phyloP scores from a whole-genome alignment of 2,113 vertebrate species.

The Chaetura pelagica region DNA sequence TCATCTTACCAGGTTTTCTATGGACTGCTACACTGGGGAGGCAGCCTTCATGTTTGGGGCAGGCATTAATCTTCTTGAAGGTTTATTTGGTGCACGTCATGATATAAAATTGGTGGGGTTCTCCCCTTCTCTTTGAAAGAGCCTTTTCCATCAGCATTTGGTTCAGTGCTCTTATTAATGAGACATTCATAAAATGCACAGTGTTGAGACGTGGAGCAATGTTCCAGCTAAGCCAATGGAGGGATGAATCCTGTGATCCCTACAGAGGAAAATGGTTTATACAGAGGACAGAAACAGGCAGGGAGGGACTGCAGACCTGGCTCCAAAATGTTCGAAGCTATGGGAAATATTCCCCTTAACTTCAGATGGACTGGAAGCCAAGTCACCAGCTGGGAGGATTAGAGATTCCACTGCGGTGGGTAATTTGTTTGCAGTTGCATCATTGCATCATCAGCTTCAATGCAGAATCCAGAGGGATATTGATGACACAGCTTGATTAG shows the following conservation, averaged over 20 bases:
- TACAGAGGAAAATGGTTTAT: neutral
- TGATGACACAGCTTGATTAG: neutral
- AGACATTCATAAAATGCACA: neutral
- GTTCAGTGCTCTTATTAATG: neutral
- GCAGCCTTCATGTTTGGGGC: neutral
- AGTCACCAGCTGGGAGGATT: conserved; percentile 27
- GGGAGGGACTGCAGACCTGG: neutral
- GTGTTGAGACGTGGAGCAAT: neutral
- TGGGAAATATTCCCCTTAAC: conserved; percentile 5
- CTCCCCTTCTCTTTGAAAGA: neutral
- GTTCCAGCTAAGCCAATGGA: neutral
- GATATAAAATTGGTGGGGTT: neutral
- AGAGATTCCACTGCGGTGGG: neutral
- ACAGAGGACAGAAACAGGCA: neutral
- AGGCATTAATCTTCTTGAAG: neutral
- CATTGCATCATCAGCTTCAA: neutral
- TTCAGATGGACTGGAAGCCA: conserved; percentile 3
- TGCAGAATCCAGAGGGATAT: neutral
- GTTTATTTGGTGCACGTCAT: neutral
- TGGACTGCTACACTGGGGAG: neutral
- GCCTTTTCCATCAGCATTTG: neutral
- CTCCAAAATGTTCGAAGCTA: neutral
- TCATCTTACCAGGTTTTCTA: neutral
- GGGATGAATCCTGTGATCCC: neutral
- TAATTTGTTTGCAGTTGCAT: conserved; percentile 28